These are phyloP conservation scores for Bombus consobrinus DNA, from an alignment of 1,140 invertebrate species.

Conservation along the genomic window DNA sequence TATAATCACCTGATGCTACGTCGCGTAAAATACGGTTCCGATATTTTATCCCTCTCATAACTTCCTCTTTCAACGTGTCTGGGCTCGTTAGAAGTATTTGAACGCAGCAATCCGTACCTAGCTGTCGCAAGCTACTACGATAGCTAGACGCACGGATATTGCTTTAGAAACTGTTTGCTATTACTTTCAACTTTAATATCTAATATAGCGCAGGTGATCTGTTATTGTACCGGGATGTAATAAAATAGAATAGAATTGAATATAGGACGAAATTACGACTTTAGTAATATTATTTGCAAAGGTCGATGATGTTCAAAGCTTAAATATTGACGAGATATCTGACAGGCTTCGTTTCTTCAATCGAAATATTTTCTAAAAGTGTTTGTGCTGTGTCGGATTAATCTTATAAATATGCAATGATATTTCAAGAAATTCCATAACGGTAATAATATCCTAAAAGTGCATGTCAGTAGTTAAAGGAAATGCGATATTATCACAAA, in stretches of 20 bases:
- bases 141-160: neutral
- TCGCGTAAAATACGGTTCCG: neutral
- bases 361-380: no score
- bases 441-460: no score
- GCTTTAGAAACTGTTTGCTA: neutral
- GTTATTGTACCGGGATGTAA: neutral
- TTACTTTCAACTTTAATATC: neutral
- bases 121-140: neutral
- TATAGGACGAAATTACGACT: no score
- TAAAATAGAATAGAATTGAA: neutral
- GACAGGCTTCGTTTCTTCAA: no score
- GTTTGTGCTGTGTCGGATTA: no score
- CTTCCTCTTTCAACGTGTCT: neutral
- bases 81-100: neutral
- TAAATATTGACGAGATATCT: no score
- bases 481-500: no score
- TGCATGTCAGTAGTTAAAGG: no score
- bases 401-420: no score
- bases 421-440: no score
- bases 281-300: no score
- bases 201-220: neutral
- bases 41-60: slow-evolving; percentile 7
- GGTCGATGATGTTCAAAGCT: no score
- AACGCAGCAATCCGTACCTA: neutral
- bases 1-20: neutral